Conservation (phyloP, 2,797 vertebrate species). For the Triplophysa bombifrons region DNA sequence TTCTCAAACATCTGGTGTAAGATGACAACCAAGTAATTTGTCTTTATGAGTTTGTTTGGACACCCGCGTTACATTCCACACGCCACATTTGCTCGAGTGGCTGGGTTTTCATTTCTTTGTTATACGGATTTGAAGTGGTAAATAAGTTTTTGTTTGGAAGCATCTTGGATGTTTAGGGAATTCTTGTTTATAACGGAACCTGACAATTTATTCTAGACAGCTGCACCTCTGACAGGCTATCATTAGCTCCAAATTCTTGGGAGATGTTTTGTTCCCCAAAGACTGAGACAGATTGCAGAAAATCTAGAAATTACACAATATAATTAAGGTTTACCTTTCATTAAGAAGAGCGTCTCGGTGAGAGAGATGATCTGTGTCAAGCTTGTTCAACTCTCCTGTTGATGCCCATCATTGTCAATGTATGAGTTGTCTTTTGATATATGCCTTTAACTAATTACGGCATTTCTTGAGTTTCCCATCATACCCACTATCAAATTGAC, state of each 20-base stretch:
- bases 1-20: not conserved
- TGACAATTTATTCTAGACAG: slow-evolving; percentile 85
- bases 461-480: slow-evolving; percentile 9
- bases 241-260: slow-evolving; percentile 82
- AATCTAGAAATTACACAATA: slow-evolving; percentile 80
- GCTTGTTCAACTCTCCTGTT: slow-evolving; percentile 46
- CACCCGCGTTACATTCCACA: not conserved
- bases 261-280: slow-evolving; percentile 75
- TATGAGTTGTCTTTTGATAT: not conserved
- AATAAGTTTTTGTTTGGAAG: slow-evolving; percentile 47
- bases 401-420: slow-evolving; percentile 40
- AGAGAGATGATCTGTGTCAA: slow-evolving; percentile 44
- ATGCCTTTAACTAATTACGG: slow-evolving; percentile 31
- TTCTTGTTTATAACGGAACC: slow-evolving; percentile 76
- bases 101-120: not conserved
- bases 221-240: slow-evolving; percentile 83
- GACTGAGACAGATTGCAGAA: slow-evolving; percentile 78
- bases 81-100: not conserved
- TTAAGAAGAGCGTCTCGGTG: slow-evolving; percentile 49
- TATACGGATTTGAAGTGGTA: slow-evolving; percentile 16
- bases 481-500: not conserved
- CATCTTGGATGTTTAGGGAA: slow-evolving; percentile 73
- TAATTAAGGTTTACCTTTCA: slow-evolving; percentile 82
- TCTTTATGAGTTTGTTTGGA: slow-evolving; percentile 20
- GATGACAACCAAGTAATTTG: not conserved